Evolutionary conservation across 2,888 invertebrate genomes (phyloP).

Genomic region (Amitus sp.): DNA sequence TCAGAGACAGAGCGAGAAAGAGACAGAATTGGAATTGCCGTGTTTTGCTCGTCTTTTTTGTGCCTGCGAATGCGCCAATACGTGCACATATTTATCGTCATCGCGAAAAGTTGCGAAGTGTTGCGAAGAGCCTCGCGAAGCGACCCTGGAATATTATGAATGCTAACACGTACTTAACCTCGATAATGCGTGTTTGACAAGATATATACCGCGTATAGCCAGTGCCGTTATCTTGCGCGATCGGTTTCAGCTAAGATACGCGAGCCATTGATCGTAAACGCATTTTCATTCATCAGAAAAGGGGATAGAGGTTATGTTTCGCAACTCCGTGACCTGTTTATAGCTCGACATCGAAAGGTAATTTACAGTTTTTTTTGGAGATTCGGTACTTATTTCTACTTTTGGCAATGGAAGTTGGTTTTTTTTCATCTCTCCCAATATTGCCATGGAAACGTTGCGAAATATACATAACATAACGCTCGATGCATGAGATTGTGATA

Average conservation of each 20-base stretch:
- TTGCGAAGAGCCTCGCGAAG: too few relatives aligned
- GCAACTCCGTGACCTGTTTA: background rate
- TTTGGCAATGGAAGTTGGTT: too few relatives aligned
- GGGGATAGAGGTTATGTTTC: constrained; percentile 9
- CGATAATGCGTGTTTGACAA: constrained; percentile 20
- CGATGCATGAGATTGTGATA: constrained; percentile 4
- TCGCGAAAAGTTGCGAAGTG: too few relatives aligned
- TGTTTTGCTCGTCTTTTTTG: too few relatives aligned
- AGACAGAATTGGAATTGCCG: too few relatives aligned
- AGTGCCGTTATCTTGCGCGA: constrained; percentile 8
- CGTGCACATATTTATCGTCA: too few relatives aligned
- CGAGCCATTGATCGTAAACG: background rate
- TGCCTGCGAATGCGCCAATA: too few relatives aligned
- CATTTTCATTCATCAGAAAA: constrained; percentile 7
- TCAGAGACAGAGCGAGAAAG: too few relatives aligned
- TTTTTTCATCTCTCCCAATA: background rate
- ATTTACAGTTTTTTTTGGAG: background rate
- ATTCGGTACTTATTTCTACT: too few relatives aligned
- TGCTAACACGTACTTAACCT: constrained; percentile 35
- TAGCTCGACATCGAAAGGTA: too few relatives aligned
- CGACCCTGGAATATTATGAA: constrained; percentile 27
- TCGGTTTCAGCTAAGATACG: background rate
- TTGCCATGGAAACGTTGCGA: constrained; percentile 6
- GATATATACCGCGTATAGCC: constrained; percentile 1
- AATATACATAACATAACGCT: constrained; percentile 11